Evolutionary conservation across 2,797 vertebrate species (phyloP).

Genomic region (Oophaga sylvatica): DNA sequence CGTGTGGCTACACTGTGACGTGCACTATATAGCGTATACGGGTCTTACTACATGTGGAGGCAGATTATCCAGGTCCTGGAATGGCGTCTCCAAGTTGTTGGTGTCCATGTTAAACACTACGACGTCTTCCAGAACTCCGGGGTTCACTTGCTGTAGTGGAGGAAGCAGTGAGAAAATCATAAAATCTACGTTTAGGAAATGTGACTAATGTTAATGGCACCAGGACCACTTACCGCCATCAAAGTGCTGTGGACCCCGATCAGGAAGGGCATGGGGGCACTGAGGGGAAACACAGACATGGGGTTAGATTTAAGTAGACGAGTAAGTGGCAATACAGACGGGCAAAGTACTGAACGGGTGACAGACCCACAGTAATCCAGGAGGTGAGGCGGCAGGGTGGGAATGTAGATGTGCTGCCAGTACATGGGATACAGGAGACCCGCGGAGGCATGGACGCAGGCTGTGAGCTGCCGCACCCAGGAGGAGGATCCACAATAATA

Average conservation of each 20-base stretch:
- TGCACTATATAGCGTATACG: too few relatives aligned
- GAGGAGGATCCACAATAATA: too few relatives aligned
- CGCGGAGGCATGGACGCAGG: conserved; percentile 85
- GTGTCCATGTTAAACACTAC: conserved; percentile 88
- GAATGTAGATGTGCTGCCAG: conserved; percentile 94
- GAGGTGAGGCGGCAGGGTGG: conserved; percentile 86
- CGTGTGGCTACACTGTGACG: not conserved
- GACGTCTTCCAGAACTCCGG: conserved; percentile 84
- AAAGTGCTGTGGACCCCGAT: conserved; percentile 90
- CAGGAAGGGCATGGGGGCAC: conserved; percentile 91
- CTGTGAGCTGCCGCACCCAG: conserved; percentile 68
- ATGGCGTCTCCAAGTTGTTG: conserved; percentile 85
- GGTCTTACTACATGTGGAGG: conserved; percentile 85
- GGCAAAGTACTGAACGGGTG: not conserved
- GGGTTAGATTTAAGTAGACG: not conserved
- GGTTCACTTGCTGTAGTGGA: conserved; percentile 76
- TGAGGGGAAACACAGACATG: conserved; percentile 65
- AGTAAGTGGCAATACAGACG: not conserved
- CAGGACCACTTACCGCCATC: conserved; percentile 77
- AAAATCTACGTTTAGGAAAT: not conserved
- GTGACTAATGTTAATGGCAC: not conserved
- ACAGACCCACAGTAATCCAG: conserved; percentile 89
- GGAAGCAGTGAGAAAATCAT: not conserved
- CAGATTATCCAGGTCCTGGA: conserved; percentile 83
- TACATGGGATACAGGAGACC: conserved; percentile 86